Base-by-base conservation (phyloP, 2,888 invertebrate species). In the Mechanitis mazaeus region DNA sequence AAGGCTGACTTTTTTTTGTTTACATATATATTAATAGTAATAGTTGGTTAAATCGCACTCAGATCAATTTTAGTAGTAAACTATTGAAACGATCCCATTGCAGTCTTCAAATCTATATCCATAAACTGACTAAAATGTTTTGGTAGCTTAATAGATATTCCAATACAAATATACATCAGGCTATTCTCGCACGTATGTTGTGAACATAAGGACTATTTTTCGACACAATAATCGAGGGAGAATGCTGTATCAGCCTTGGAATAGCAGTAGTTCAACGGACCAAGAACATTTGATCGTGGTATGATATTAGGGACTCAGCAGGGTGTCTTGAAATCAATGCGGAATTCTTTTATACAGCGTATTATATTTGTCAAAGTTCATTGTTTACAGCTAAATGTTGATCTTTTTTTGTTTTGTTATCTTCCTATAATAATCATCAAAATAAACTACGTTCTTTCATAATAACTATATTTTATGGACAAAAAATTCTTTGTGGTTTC, bases 281-380 rank as follows among this genome's bases (percentile, higher is more conserved):
- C 50, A 61, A 46, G 58, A 60, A 54, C 54, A 53, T 62, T 62
- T 62, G 64, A 65, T 60, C 46, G 59, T 62, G 55, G 60, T 56
- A 47, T 62, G 64, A 55, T 58, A 55, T 55, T 58, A 58, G 45
- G 54, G 46, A 58, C 58, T 54, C 61, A 42, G 58, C 55, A 11
- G 55, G 61, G 61, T 35, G 61, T 50, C 58, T 47, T 31, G 58
- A 55, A 42, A 42, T 42, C 42, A 42, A 9, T 42, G 42, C 42
- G 42, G 42, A 42, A 42, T 42, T 42, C 42, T 11, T 7, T 42
- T 42, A 42, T 42, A 9, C 9, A 42, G 42, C 42, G 35, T 6
- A 9, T 42, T 42, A 9, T 9, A 42, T 42, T 6, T 35, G 6
- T 35, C 42, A 42, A 42, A 42, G 42, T 9, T 42, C 42, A 42